Conservation (phyloP, 2,888 invertebrate species). For the Colostygia pectinataria region DNA sequence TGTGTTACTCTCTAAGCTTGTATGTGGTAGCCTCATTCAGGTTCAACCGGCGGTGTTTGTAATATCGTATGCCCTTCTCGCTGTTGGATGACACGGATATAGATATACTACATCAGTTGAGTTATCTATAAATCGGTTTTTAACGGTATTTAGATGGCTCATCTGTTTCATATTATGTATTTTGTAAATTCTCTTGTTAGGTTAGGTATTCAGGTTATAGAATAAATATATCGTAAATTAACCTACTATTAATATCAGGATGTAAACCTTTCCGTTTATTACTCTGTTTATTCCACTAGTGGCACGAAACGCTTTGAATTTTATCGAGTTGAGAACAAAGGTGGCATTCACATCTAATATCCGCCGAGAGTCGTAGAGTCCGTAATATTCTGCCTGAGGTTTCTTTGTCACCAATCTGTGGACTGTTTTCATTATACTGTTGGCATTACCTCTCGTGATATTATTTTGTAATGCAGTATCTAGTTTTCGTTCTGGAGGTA, state of each 20-base stretch:
- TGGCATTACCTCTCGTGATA: slow-evolving; percentile 18
- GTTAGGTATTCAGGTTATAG: no score
- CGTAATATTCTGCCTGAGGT: slow-evolving; percentile 26
- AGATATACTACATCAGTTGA: no score
- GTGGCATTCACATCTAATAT: slow-evolving; percentile 33
- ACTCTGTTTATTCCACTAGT: slow-evolving; percentile 28
- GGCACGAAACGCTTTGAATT: slow-evolving; percentile 28
- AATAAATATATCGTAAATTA: not conserved
- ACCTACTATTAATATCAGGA: slow-evolving; percentile 13
- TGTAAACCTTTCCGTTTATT: slow-evolving; percentile 29
- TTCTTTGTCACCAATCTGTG: slow-evolving; percentile 29
- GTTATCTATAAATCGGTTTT: no score
- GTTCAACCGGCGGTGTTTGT: no score
- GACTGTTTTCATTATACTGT: slow-evolving; percentile 27
- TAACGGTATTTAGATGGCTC: no score
- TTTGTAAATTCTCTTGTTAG: no score
- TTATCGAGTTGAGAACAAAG: slow-evolving; percentile 35
- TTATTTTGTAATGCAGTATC: slow-evolving; percentile 3
- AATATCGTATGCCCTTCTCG: no score
- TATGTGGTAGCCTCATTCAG: no score
- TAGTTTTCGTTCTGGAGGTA: no score
- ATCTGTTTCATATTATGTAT: no score
- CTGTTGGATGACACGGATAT: no score
- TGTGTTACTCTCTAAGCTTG: no score
- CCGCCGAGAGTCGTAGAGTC: slow-evolving; percentile 27